Percentiles rank a stretch among this genome's conserved stretches.
Conservation (phyloP, 2,888 invertebrate genomes). For the Blastobasis adustella region DNA sequence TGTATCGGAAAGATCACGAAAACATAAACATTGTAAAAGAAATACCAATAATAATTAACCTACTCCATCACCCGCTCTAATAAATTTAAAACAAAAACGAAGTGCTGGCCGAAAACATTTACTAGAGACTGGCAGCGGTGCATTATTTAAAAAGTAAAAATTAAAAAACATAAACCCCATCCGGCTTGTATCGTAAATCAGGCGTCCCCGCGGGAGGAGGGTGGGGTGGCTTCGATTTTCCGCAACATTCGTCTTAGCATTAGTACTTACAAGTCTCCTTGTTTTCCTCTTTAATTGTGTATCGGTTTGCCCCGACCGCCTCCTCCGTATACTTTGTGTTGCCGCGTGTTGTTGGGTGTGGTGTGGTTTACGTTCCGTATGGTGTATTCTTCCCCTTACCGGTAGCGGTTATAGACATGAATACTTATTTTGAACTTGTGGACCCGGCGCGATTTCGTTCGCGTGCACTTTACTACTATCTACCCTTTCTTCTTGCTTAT, state of each 20-base stretch:
- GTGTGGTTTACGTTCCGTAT: neutral
- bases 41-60: no score
- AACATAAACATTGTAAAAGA: no score
- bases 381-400: no score
- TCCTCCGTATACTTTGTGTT: constrained; percentile 6
- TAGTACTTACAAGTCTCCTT: constrained; percentile 63
- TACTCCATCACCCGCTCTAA: no score
- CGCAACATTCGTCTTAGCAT: constrained; percentile 73
- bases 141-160: constrained; percentile 21
- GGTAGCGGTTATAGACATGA: no score
- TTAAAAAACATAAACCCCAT: constrained; percentile 44
- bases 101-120: neutral
- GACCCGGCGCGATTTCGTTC: no score
- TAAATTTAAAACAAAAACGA: neutral
- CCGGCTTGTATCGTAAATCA: constrained; percentile 60
- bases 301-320: constrained; percentile 50
- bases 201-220: constrained; percentile 50
- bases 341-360: neutral
- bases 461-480: no score
- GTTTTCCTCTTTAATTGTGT: constrained; percentile 71
- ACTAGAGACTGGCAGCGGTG: constrained; percentile 6
- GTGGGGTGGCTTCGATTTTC: constrained; percentile 63
- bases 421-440: no score
- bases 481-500: no score
- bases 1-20: no score